Base-by-base conservation (phyloP, 2,888 invertebrate genomes). In the Cataglyphis altisquamis region DNA sequence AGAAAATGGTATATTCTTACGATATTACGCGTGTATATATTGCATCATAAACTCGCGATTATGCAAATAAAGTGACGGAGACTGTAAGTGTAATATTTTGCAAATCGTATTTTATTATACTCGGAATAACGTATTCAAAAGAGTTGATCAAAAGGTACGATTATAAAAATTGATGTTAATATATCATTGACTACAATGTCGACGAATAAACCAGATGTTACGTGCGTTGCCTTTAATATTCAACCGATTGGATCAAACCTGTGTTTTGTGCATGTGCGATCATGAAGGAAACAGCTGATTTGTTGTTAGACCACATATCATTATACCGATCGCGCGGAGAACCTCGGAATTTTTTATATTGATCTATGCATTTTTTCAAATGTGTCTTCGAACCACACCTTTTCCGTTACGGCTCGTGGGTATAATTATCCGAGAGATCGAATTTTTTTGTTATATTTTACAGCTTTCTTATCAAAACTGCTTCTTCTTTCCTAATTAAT, bases 351-450 rank as follows among this genome's bases (percentile, higher is more conserved):
- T 60, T 39, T 60, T 60, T 60, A 41, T 5, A 45, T 45, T 60
- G 60, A 68, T 78, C 21, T 45, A 9, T 6, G 29, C 10, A 39
- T 41, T 78, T 78, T 78, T 78, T 39, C 32, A 9, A 12, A 45
- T 6, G 21, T 36, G 10, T 32, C 10, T 29, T 45, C 60, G 32
- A 70, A 70, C 70, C 78, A 78, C 78, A 36, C 78, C 78, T 48
- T 36, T 70, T 78, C 78, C 78, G 78, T 68, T 78, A 21, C 29
- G 60, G 1, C 29, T 45, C 29, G 18, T 41, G 8, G 9, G 5
- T 32, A 21, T 78, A 60, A 78, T 78, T 78, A 78, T n/a, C 4
- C 18, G 57, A 32, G 29, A 67, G 18, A 45, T 60, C 41, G 57
- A 9, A 15, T 3, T 0, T 45, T 41, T 25, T 41, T n/a, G n/a